Evolutionary conservation across 2,113 vertebrate species (phyloP), one percentile per base, ranked within the genome.

Genomic region (Vicugna pacos): DNA sequence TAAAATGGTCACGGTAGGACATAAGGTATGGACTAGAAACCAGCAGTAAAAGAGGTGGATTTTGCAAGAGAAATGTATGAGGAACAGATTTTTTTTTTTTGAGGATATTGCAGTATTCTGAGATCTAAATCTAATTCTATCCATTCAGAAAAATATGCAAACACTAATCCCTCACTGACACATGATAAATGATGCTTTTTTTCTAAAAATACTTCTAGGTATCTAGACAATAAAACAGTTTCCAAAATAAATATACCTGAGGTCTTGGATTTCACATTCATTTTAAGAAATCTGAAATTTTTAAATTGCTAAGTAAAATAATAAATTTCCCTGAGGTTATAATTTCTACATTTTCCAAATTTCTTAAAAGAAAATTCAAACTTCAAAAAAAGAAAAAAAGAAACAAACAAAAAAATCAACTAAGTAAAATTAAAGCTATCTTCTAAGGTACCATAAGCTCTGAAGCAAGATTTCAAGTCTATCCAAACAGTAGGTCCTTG

Each of bases 261-360:
- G 54, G 42, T 79, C 84, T 73, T 58, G 1, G n/a, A 89, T 73
- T 97, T 92, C 62, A 92, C n/a, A 65, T n/a, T 89, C 16, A 89
- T 35, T 94, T 95, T 85, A 70, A 77, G 70, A 81, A 96, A 52
- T 72, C 42, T 92, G 81, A 77, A 85, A 54, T 20, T 83, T 65
- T 93, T 86, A 70, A 88, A 91, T 95, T 94, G 17, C 20, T 79
- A 83, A 79, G 38, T 96, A 73, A 97, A 95, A 72, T 64, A 94
- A 92, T 64, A 81, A 65, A 85, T 84, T 91, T 91, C 15, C 81
- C 30, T 72, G 15, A 87, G n/a, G 84, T 73, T 83, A 52, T 82
- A 95, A 56, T 92, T 86, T 92, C 54, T 50, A 58, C 0, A 72
- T 89, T 86, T 87, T 16, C n/a, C 35, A 83, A 92, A 14, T 35